A percentile compares a stretch with the other conserved stretches of the same genome.
phyloP scores from a whole-genome alignment of 2,113 vertebrate species.

The Ceyx cyanopectus region DNA sequence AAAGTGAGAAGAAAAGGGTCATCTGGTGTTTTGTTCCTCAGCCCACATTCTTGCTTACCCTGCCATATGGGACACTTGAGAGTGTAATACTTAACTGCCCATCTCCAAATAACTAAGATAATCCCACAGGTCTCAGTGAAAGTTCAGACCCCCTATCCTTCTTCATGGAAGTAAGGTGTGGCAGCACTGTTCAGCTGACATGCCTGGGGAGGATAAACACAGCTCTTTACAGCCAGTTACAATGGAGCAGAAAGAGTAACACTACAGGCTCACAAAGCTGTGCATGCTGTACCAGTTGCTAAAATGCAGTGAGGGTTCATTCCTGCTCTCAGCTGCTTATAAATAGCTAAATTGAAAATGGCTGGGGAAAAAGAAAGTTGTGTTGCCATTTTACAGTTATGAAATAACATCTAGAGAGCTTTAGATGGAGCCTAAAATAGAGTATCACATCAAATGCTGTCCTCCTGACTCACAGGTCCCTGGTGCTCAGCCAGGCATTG shows the following conservation, averaged over 20 bases:
- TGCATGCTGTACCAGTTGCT: neutral
- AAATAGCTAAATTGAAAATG: neutral
- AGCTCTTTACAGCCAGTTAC: accelerated
- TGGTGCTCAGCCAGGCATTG: neutral
- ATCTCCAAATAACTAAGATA: neutral
- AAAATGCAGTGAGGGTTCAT: neutral
- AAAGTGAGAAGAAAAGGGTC: neutral
- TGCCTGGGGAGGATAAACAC: neutral
- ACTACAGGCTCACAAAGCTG: neutral
- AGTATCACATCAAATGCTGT: neutral
- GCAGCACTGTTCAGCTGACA: neutral
- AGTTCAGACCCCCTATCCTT: neutral
- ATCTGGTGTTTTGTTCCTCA: neutral
- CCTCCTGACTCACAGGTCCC: neutral
- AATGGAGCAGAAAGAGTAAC: neutral
- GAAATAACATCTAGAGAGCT: neutral
- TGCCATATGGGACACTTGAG: neutral
- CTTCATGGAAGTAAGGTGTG: neutral
- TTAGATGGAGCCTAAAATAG: neutral
- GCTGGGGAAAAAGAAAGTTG: neutral
- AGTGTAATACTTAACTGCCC: neutral
- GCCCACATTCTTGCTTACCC: neutral
- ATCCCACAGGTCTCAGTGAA: neutral
- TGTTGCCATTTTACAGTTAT: neutral
- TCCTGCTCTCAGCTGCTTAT: neutral